Evolutionary conservation across 2,888 invertebrate species (phyloP), one percentile per base, ranked within the genome.

Genomic region (Agriopis marginaria): DNA sequence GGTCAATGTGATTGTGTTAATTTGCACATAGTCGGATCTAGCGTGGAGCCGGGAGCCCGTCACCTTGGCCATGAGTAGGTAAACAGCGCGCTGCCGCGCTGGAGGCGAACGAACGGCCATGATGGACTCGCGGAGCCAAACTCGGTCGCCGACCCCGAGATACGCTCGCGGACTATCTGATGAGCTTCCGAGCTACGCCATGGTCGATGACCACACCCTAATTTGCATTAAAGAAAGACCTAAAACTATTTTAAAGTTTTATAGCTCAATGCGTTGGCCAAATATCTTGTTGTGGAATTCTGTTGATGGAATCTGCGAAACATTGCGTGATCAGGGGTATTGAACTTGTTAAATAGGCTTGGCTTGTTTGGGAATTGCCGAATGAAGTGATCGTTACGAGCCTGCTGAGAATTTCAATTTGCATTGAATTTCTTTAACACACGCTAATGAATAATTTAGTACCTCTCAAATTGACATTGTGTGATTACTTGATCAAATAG

Each of bases 61-160:
- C 92, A 92, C 92, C 92, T 92, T 91, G 92, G 88, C 89, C 80
- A 80, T 78, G 55, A 54, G 23, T 54, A 79, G 66, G 83, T 82
- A 86, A 86, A 87, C 84, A 88, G 83, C 78, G 78, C 76, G 73
- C 77, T 67, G 79, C 78, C 78, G 78, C 76, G 73, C 77, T 67
- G 79, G 79, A 81, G 82, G 82, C 82, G 83, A 90, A 90, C 79
- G 90, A 89, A 88, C 91, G 87, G 83, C 86, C 88, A 70, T 82
- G 70, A 66, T 70, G 65, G 58, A 56, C 23, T 47, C 53, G 82
- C 82, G 61, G 64, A 79, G 85, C 88, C 91, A 81, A 93, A 92
- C 85, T 65, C 90, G 93, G 93, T 90, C 92, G 83, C 71, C 84
- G 92, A 93, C 89, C 93, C 84, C 82, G 56, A 69, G 68, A 78